These are phyloP conservation scores for Phenganax marumi DNA, from an alignment of 92 coral and sea anemone genomes.

Conservation along the genomic window DNA sequence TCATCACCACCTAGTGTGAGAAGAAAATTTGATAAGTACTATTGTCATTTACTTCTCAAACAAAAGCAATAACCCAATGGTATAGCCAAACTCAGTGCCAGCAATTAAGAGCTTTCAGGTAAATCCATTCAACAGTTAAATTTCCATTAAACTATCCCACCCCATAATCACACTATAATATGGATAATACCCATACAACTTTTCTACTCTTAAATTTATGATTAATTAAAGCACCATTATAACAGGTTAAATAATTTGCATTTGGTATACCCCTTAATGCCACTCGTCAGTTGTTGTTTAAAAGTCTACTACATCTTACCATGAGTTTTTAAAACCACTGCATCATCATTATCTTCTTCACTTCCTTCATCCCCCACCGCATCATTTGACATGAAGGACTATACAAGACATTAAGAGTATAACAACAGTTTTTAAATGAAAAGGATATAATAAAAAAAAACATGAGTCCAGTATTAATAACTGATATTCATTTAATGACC, in stretches of 20 bases:
- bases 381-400: not conserved
- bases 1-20: not conserved
- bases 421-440: not conserved
- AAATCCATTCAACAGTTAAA: not conserved
- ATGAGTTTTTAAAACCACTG: not conserved
- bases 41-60: not conserved
- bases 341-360: not conserved
- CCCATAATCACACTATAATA: not conserved
- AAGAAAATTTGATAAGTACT: not conserved
- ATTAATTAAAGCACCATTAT: not conserved
- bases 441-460: no score
- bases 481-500: not conserved
- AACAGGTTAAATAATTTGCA: not conserved
- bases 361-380: not conserved
- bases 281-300: not conserved
- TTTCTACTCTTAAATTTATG: not conserved
- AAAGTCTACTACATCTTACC: not conserved
- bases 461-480: no score
- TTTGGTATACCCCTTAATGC: not conserved
- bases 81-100: not conserved
- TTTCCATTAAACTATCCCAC: not conserved
- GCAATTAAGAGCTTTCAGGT: not conserved
- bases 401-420: not conserved
- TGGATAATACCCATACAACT: not conserved
- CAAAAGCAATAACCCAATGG: no score